These are phyloP conservation scores for Enteromius afrohamiltoni DNA, from an alignment of 2,797 vertebrate genomes.

Conservation along the genomic window DNA sequence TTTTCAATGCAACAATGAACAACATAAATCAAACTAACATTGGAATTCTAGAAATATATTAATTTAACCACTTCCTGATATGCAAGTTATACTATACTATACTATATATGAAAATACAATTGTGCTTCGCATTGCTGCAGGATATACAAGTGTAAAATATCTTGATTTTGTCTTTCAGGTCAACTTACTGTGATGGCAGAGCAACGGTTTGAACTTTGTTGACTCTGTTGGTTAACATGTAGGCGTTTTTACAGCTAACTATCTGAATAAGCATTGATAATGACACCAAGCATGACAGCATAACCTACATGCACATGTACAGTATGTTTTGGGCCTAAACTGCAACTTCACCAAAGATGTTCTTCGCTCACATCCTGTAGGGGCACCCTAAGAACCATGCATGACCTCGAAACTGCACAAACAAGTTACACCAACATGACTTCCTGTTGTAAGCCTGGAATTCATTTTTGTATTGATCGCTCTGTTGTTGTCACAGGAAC, in stretches of 20 bases:
- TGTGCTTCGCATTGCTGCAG: neutral
- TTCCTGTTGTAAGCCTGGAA: conserved; percentile 16
- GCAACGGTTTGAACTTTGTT: neutral
- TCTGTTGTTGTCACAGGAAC: neutral
- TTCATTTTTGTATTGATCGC: neutral
- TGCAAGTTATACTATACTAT: no score
- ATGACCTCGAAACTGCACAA: conserved; percentile 35
- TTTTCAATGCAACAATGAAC: neutral
- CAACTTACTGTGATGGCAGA: neutral
- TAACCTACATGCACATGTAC: neutral
- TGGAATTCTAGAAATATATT: neutral
- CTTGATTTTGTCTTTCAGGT: neutral
- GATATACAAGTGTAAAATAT: neutral
- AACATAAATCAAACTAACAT: neutral
- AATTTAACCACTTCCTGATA: neutral
- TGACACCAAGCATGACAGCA: neutral
- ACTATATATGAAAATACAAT: no score
- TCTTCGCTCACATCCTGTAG: conserved; percentile 35
- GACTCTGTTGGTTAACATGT: neutral
- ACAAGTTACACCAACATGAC: conserved; percentile 32
- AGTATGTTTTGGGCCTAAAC: neutral
- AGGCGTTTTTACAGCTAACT: neutral
- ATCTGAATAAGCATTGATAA: neutral
- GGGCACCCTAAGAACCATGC: conserved; percentile 39
- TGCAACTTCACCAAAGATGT: neutral